Evolutionary conservation across 2,113 vertebrate genomes (phyloP), one percentile per base, ranked within the genome.

Genomic region (Girardinichthys multiradiatus): DNA sequence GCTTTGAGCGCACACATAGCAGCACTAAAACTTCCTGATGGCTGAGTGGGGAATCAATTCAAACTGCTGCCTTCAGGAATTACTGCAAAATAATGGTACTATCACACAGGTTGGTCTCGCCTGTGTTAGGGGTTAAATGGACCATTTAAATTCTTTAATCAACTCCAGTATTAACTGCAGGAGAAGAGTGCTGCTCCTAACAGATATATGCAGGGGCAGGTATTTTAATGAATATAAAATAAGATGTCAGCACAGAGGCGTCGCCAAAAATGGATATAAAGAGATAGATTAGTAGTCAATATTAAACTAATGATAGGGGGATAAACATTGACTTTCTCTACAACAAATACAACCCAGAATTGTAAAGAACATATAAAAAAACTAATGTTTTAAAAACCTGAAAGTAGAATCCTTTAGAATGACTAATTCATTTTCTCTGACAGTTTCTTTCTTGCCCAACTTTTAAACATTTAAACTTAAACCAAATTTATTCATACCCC

Each of bases 1-100:
- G 94, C 92, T 94, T 93, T 94, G 90, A 92, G 85, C 90, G 79
- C 87, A 90, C 94, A 86, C 94, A 93, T 42, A 91, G 92, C 93
- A 85, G 89, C 92, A 93, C 89, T 94, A 95, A 94, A 94, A 92
- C 90, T 89, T 90, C 86, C 91, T 90, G 91, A 94, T 88, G 84
- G 91, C 85, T 82, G 86, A 89, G 79, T 60, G 70, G 93, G 91
- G 94, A 64, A 94, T 94, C 93, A 90, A 93, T 94, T 94, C 80
- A 30, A 86, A 79, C 86, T 81, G 87, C 88, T 35, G 87, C 84
- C 84, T 83, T 86, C 85, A 90, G 78, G 80, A 94, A 93, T 94
- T 89, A 93, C 91, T 90, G 92, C 90, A 69, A 85, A 89, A 82
- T 92, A 91, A 93, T 92, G 86, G 86, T 86, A 77, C 80, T 68